Percentiles rank a stretch among this genome's conserved stretches.
phyloP scores from a whole-genome alignment of 1,140 invertebrate genomes.

The Drosophila albomicans region DNA sequence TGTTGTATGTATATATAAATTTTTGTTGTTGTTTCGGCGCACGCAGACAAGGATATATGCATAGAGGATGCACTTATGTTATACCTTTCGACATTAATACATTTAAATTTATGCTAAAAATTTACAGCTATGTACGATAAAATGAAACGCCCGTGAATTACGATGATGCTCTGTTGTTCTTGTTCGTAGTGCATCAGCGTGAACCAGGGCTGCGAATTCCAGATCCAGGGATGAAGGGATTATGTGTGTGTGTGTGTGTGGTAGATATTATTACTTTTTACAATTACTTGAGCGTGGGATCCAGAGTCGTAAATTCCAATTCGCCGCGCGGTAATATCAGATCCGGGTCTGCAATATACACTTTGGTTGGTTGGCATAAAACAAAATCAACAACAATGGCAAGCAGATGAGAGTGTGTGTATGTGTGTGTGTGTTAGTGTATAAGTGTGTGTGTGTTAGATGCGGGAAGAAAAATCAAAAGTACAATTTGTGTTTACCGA shows the following conservation, averaged over 20 bases:
- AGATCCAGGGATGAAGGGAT: conserved; percentile 10
- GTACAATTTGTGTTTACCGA: conserved; percentile 69
- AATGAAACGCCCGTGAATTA: conserved; percentile 77
- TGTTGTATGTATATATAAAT: conserved; percentile 8
- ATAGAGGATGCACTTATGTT: conserved; percentile 37
- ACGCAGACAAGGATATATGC: conserved; percentile 22
- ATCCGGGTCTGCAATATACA: conserved; percentile 85
- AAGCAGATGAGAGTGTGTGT: conserved; percentile 30
- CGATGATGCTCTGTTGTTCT: conserved; percentile 31
- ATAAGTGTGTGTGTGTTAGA: conserved; percentile 25
- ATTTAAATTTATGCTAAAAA: conserved; percentile 81
- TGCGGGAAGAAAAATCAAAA: conserved; percentile 57
- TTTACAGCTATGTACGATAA: conserved; percentile 71
- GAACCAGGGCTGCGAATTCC: background rate
- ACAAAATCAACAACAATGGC: conserved; percentile 75
- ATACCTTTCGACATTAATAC: conserved; percentile 70
- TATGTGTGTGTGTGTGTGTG: conserved; percentile 27
- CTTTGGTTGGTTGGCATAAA: conserved; percentile 83
- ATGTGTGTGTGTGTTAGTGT: conserved; percentile 32
- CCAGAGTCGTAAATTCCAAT: conserved; percentile 85
- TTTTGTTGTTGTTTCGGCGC: conserved; percentile 1
- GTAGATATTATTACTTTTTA: conserved; percentile 79
- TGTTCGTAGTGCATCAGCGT: conserved; percentile 15
- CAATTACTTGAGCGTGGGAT: conserved; percentile 84
- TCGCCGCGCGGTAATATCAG: conserved; percentile 84